Evolutionary conservation across 1,140 invertebrate species (phyloP).

Genomic region (Leptopilina boulardi): DNA sequence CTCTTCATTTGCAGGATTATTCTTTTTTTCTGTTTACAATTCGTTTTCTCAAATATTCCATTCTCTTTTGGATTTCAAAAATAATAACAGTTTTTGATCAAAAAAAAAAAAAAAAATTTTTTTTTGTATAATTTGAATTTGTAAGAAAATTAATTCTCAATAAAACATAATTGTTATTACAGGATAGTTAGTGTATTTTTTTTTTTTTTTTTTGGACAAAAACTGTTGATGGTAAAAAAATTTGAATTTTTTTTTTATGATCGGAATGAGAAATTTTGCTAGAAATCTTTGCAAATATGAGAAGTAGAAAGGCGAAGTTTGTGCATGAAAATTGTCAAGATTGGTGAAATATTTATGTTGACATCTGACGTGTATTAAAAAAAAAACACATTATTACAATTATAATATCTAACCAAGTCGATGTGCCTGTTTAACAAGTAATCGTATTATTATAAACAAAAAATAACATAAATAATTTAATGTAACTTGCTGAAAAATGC

Average conservation of each 20-base stretch:
- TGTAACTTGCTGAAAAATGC: slow-evolving; percentile 44
- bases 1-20: background rate
- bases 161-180: too few relatives aligned
- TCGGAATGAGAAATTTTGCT: background rate
- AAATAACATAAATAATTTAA: slow-evolving; percentile 45
- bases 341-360: slow-evolving; percentile 43
- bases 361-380: slow-evolving; percentile 43
- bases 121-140: too few relatives aligned
- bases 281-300: background rate
- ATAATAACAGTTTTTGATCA: too few relatives aligned
- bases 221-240: too few relatives aligned
- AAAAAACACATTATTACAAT: slow-evolving; percentile 47
- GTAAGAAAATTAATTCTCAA: too few relatives aligned
- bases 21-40: background rate
- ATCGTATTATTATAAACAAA: slow-evolving; percentile 59
- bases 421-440: slow-evolving; percentile 74
- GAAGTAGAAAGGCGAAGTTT: background rate
- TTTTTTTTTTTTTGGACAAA: too few relatives aligned
- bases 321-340: slow-evolving; percentile 1
- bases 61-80: too few relatives aligned
- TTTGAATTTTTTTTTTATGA: background rate
- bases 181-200: too few relatives aligned
- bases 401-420: slow-evolving; percentile 69
- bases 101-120: too few relatives aligned
- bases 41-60: too few relatives aligned